Evolutionary conservation across 2,113 vertebrate species (phyloP), one percentile per base, ranked within the genome.

Genomic region (Climacteris rufus): DNA sequence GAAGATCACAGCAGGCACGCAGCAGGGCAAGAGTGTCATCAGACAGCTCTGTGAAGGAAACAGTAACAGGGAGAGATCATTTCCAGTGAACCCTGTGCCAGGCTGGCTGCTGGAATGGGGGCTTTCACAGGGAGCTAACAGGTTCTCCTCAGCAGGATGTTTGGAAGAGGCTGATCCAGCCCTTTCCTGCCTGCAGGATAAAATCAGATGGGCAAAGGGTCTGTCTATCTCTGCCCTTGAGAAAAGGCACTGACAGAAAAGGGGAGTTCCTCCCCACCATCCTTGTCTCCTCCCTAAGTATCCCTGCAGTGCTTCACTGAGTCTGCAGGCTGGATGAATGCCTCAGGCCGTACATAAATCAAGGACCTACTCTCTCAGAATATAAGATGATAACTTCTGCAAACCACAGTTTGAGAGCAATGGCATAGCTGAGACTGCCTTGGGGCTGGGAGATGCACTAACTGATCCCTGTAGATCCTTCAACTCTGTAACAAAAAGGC

Each of bases 21-120:
- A 99, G 97, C 42, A 98, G 79, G 77, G 72, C 93, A 9, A 98
- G 96, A 13, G 97, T 94, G 22, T 97, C 94, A 63, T 97, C 97
- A 45, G 98, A 96, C 98, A 99, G 98, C 96, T 99, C 99, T 99
- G 98, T 42, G 94, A 89, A 97, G 76, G 65, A 63, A 80, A 94
- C 35, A 45, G 37, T 37, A 47, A 30, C 39, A 89, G 35, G 44
- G 50, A 53, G 71, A 68, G 68, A 27, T 20, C 19, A 42, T 39
- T 86, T 66, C 49, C 71, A 68, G 49, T 1, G 33, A 87, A 10
- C 13, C 7, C 25, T 21, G 63, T 16, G 16, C 5, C 1, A 27
- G 33, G 76, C 71, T 68, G 59, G 23, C 66, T 84, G 33, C 72
- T 77, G 45, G 64, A 39, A 45, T 28, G 15, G 63, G 28, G 40